Conservation (phyloP, 1,140 invertebrate genomes). For the Tachypleus tridentatus region DNA sequence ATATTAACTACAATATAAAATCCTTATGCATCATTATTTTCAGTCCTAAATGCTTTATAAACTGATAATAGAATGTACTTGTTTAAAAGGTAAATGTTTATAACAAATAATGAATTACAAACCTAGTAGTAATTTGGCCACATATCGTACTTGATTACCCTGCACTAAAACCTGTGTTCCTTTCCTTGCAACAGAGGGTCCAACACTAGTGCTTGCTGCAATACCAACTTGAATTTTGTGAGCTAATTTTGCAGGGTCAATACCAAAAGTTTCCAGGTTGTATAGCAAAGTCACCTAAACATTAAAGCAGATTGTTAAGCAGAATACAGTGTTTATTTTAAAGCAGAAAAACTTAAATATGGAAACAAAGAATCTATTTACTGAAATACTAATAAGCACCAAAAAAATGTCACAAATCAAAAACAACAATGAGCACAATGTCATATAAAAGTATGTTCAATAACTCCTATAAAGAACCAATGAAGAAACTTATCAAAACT, state of each 20-base stretch:
- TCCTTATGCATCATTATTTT: too few relatives aligned
- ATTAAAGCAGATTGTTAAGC: not conserved
- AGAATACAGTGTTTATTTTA: conserved; percentile 1
- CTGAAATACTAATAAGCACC: conserved; percentile 2
- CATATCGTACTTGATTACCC: conserved; percentile 74
- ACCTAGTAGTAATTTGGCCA: conserved; percentile 58
- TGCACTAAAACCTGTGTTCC: conserved; percentile 70
- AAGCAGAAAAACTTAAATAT: not conserved
- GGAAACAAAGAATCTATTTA: not conserved
- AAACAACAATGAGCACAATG: too few relatives aligned
- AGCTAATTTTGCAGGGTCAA: conserved; percentile 61
- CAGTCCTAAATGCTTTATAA: too few relatives aligned
- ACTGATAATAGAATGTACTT: too few relatives aligned
- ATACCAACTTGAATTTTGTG: conserved; percentile 69
- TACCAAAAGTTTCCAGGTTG: conserved; percentile 72
- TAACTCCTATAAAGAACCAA: too few relatives aligned
- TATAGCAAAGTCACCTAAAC: conserved; percentile 67
- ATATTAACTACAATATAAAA: too few relatives aligned
- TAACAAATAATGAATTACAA: not conserved
- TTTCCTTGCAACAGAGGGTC: conserved; percentile 56
- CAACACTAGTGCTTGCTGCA: conserved; percentile 71
- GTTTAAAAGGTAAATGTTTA: too few relatives aligned
- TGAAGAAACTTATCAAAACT: too few relatives aligned
- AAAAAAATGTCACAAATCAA: too few relatives aligned
- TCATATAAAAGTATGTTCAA: too few relatives aligned